Evolutionary conservation across 2,797 vertebrate species (phyloP), one percentile per base, ranked within the genome.

Genomic region (Loriculus beryllinus): DNA sequence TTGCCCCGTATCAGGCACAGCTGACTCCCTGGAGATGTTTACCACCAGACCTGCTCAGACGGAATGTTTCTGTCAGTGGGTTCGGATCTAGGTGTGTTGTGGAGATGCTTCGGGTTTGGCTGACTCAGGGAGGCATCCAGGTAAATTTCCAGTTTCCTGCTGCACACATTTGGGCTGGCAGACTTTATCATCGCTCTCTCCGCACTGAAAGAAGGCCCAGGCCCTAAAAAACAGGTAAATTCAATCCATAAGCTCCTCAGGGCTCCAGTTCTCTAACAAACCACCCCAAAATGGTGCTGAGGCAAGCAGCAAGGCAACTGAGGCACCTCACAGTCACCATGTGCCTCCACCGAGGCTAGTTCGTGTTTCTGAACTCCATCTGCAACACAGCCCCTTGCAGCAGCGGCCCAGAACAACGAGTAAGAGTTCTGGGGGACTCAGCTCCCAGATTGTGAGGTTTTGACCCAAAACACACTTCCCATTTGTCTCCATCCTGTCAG

Each of bases 51-150:
- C 94, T 45, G 91, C 87, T 89, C 95, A 95, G 94, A 95, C 69
- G 91, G 96, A 95, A 93, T 74, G 71, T 92, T 92, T 95, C 93
- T 81, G 92, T 93, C 89, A 21, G 75, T 35, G 64, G 52, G 60
- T 42, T 92, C 92, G 33, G 57, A 64, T 78, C 87, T 74, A 92
- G 89, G 85, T 81, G 87, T 85, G 89, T 91, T 89, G 82, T 25
- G n/a, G 79, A 64, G 78, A 83, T 77, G 14, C 62, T 78, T 54
- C 0, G 1, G 33, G 18, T 64, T 77, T 40, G 86, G 77, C 89
- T 92, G 76, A 86, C 69, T 78, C 87, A 62, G 84, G 81, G 72
- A 23, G 42, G 57, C 85, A 86, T 82, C 89, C 95, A 96, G 95
- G 94, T 94, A 75, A 29, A 31, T 92, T 85, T 81, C 94, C 89